Evolutionary conservation across 2,888 invertebrate species (phyloP), one percentile per base, ranked within the genome.

Genomic region (Miltochrista miniata): DNA sequence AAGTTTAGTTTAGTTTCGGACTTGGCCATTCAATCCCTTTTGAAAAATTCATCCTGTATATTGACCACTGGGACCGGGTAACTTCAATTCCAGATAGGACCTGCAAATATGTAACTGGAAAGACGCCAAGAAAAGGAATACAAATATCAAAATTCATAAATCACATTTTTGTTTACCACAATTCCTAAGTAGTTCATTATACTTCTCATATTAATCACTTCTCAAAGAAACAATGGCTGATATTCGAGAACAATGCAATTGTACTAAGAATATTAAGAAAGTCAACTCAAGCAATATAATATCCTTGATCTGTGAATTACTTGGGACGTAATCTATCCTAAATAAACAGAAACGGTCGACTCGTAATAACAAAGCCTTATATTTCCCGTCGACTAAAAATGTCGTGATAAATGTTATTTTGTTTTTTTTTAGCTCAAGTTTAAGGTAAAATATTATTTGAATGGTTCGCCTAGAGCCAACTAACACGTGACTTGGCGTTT

Each of bases 301-400:
- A 76, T 72, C 72, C 77, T 80, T 81, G 78, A 83, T 83, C 80
- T 80, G 72, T 75, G 78, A 80, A 81, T 79, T 79, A 78, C 74
- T 75, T 62, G 47, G 50, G 59, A 70, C 64, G 67, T 72, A 76
- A 76, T 76, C 72, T 72, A 72, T 79, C 81, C 80, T 79, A 82
- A 82, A 64, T 72, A 83, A 85, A 83, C 81, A 44, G 24, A 35
- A 44, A 44, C 35, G 43, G 65, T 68, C 61, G 64, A 53, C 60
- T 68, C 66, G 64, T 70, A 75, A 66, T 71, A 73, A 72, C 72
- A 66, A 63, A 64, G 51, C 65, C 56, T 66, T 64, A 67, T 70
- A 67, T 35, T 70, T 64, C 68, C 59, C 53, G 51, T 56, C 51
- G 48, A 49, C 50, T 48, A 57, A 54, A 59, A 54, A 59, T 64